A percentile compares a stretch with the other conserved stretches of the same genome.
These are phyloP conservation scores for Polyergus mexicanus DNA, from an alignment of 1,140 invertebrate genomes.

Conservation along the genomic window DNA sequence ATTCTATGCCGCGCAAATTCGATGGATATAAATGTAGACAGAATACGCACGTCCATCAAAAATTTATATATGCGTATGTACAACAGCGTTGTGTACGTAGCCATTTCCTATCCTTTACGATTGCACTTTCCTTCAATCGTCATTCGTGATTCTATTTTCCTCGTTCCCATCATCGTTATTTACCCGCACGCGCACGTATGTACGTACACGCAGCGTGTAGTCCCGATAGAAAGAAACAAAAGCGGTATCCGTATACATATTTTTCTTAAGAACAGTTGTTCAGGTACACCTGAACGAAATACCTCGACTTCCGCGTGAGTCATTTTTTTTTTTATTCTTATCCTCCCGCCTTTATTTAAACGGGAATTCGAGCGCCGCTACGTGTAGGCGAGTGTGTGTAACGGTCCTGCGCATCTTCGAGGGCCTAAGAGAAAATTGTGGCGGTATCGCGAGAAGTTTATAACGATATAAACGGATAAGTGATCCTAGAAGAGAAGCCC, in stretches of 20 bases:
- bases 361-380: slow-evolving; percentile 48
- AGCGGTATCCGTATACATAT: slow-evolving; percentile 48
- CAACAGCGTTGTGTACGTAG: slow-evolving; percentile 51
- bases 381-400: slow-evolving; percentile 37
- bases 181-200: slow-evolving; percentile 28
- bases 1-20: slow-evolving; percentile 21
- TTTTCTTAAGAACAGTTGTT: slow-evolving; percentile 45
- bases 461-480: slow-evolving; percentile 70
- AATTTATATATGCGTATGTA: slow-evolving; percentile 63
- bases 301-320: slow-evolving; percentile 62
- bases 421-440: slow-evolving; percentile 68
- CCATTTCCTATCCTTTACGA: slow-evolving; percentile 68
- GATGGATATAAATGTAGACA: slow-evolving; percentile 49
- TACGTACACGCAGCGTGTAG: not conserved
- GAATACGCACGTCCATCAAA: slow-evolving; percentile 55
- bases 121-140: slow-evolving; percentile 62
- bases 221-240: slow-evolving; percentile 61
- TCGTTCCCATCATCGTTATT: slow-evolving; percentile 56
- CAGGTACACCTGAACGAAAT: slow-evolving; percentile 57
- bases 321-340: slow-evolving; percentile 78
- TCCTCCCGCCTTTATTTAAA: slow-evolving; percentile 72
- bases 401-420: slow-evolving; percentile 54
- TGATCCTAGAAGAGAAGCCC: slow-evolving; percentile 39
- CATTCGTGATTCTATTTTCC: slow-evolving; percentile 62
- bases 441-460: slow-evolving; percentile 71